Evolutionary conservation across 1,140 invertebrate genomes (phyloP), one percentile per base, ranked within the genome.

Genomic region (Drosophila truncata): DNA sequence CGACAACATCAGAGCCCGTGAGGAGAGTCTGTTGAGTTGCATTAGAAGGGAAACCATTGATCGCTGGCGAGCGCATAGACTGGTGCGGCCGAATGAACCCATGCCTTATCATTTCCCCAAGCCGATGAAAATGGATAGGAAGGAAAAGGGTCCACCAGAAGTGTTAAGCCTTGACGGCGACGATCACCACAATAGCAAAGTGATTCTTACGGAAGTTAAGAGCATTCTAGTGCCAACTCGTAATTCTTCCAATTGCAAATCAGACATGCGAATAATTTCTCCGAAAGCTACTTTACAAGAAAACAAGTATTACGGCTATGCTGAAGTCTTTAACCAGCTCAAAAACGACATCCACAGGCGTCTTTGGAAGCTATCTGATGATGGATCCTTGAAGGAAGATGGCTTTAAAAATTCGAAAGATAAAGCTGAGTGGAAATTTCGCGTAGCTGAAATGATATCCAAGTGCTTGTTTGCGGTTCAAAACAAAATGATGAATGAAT

Each of bases 391-490:
- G 13, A 20, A 23, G 9, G 14, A 6, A 11, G 1, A 5, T 2
- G 2, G 16, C 6, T 10, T 29, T 29, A 2, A 1, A 2, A 29
- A 23, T 14, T 20, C 27, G 14, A 35, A 27, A 4, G 11, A 25
- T 4, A 33, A 16, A 13, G 60, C 50, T 6, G 39, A 33, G 5
- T 29, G 62, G 13, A 37, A 69, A 27, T 37, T 65, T 35, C 46
- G 23, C 14, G 16, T 42, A 10, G 60, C 44, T 18, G 61, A 65
- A 31, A 25, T 69, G 16, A 10, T 69, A 10, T 23, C 35, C 13
- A 50, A 64, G 35, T 64, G 46, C 10, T 50, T 64, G 7, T 33
- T n/a, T 9, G 20, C 49, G 18, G 35, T 64, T 6, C 31, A 64
- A 1, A 14, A 50, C 1, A 64, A 23, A 27, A 16, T 49, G 7